phyloP scores from a whole-genome alignment of 2,113 vertebrate species.

The Equus quagga region DNA sequence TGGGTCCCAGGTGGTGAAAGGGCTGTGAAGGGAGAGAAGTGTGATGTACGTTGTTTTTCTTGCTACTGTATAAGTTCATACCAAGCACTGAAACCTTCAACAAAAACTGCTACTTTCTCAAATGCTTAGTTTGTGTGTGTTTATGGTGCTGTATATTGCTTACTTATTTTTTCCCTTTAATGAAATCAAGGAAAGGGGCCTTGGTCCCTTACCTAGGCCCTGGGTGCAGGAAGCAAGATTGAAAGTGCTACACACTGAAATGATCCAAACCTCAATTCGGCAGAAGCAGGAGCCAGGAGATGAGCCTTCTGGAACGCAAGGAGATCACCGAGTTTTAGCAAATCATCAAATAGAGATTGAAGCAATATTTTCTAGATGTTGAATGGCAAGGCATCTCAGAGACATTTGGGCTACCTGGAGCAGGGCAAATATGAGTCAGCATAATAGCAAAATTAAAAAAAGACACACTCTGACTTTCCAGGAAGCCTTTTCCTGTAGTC shows the following conservation, averaged over 20 bases:
- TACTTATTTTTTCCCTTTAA: neutral
- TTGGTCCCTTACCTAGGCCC: neutral
- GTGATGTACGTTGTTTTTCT: neutral
- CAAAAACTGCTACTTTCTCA: neutral
- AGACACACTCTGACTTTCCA: neutral
- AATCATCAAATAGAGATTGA: neutral
- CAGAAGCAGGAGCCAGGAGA: neutral
- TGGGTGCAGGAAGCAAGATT: neutral
- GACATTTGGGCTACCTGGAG: neutral
- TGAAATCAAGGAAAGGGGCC: neutral
- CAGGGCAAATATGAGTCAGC: neutral
- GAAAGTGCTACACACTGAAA: neutral
- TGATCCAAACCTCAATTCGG: neutral
- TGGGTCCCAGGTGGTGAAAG: accelerated
- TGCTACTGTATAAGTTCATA: neutral
- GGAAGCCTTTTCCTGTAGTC: neutral
- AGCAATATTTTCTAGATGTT: neutral
- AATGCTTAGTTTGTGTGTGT: neutral
- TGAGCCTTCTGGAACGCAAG: neutral
- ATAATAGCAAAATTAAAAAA: neutral
- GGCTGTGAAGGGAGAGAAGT: accelerated
- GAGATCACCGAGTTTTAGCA: neutral
- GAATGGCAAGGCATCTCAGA: neutral
- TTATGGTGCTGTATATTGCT: neutral
- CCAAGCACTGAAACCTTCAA: neutral